Evolutionary conservation across 2,888 invertebrate species (phyloP), one percentile per base, ranked within the genome.

Genomic region (Biston betularia): DNA sequence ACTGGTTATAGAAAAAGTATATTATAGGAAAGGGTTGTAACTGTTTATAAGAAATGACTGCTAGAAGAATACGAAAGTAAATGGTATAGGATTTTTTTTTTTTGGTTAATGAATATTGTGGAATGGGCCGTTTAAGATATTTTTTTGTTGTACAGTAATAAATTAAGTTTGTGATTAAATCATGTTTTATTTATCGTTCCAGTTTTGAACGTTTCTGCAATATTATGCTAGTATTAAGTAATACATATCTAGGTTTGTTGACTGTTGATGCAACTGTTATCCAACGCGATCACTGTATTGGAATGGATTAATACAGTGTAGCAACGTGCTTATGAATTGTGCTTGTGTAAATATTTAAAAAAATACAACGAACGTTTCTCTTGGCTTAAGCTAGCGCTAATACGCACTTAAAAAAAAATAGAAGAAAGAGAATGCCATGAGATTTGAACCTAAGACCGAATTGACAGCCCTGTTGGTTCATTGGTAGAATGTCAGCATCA

Each of bases 131-230:
- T 56, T 24, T 57, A 46, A 59, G 45, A 24, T 54, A 58, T 65
- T 55, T 65, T n/a, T 45, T 46, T 53, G 15, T 24, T 59, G 50
- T 59, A 65, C 46, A 64, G 24, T 54, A 64, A 48, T 58, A 76
- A 64, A 64, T 33, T 58, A 58, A 50, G 12, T 12, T 58, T 58
- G 6, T 11, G 14, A 34, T 5, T 38, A 12, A 15, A 8, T 6
- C 10, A 3, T 7, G 4, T 46, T 58, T 58, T 58, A 48, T 35
- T 57, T 15, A 6, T 6, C 7, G 40, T 1, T 15, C 38, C 6
- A 38, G 38, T 12, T 24, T 33, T 9, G 7, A 33, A 24, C n/a
- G 3, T 11, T 24, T 48, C 24, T 4, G 48, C 11, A 33, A 33
- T 48, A 2, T 3, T 4, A 33, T 48, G 24, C 6, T 7, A 7